phyloP scores from a whole-genome alignment of 2,113 vertebrate genomes.

The Microcebus ravelobensis region DNA sequence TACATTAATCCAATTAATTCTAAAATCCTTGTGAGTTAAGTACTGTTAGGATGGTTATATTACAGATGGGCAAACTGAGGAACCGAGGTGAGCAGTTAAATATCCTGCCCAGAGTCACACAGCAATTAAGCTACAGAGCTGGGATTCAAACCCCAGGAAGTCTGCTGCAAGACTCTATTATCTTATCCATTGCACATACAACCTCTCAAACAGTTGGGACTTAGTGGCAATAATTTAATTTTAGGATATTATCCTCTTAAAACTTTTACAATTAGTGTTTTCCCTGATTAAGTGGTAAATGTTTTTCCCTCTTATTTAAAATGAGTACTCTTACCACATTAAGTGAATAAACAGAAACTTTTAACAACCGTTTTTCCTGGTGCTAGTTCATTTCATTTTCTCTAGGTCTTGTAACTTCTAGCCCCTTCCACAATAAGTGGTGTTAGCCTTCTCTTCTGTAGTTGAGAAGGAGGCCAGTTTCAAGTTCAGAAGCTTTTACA shows the following conservation, averaged over 20 bases:
- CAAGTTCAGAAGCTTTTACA: background rate
- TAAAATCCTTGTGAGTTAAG: background rate
- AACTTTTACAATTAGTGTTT: background rate
- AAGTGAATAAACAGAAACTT: slow-evolving; percentile 24
- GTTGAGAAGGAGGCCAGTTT: background rate
- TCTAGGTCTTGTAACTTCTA: background rate
- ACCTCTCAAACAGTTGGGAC: background rate
- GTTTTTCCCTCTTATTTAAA: slow-evolving; percentile 30
- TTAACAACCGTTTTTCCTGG: background rate
- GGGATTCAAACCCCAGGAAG: background rate
- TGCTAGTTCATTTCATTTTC: background rate
- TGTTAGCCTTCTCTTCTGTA: background rate
- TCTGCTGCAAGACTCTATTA: background rate
- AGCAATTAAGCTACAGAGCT: background rate
- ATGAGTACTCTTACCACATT: background rate
- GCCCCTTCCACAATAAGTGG: background rate
- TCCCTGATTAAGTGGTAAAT: background rate
- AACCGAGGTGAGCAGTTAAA: background rate
- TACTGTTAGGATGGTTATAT: background rate
- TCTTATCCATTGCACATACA: background rate
- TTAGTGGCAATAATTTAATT: background rate
- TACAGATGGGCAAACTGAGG: background rate
- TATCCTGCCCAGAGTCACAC: background rate
- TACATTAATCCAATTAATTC: background rate
- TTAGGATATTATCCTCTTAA: slow-evolving; percentile 6